Conservation (phyloP, 2,113 vertebrate genomes). For the Rhynchomys soricoides region DNA sequence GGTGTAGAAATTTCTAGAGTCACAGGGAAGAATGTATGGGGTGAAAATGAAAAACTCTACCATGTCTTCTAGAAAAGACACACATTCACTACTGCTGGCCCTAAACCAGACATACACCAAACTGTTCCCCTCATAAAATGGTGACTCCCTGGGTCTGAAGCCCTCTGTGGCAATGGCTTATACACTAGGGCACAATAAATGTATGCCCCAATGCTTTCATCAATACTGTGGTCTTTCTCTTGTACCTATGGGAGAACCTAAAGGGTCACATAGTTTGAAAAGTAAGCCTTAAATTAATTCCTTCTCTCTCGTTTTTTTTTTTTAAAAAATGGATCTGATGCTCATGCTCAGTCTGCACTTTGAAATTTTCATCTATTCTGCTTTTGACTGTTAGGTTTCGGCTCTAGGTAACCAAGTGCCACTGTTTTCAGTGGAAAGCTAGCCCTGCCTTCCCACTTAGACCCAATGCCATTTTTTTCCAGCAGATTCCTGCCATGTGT, state of each 20-base stretch:
- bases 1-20: background rate
- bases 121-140: background rate
- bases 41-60: background rate
- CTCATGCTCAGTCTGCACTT: background rate
- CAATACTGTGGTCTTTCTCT: too few species aligned
- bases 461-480: background rate
- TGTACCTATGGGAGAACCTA: background rate
- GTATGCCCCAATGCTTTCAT: background rate
- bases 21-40: background rate
- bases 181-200: background rate
- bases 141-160: background rate
- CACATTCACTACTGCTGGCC: background rate
- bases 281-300: slow-evolving; percentile 10
- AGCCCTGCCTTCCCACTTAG: background rate
- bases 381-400: slow-evolving; percentile 37
- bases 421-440: slow-evolving; percentile 31
- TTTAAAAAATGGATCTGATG: background rate
- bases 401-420: slow-evolving; percentile 25
- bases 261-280: slow-evolving; percentile 23
- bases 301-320: too few species aligned
- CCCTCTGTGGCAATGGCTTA: background rate
- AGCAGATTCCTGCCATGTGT: slow-evolving; percentile 39
- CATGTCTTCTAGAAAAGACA: background rate
- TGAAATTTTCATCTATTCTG: slow-evolving; percentile 15
- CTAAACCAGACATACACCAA: background rate